phyloP scores from a whole-genome alignment of 2,113 vertebrate genomes.

The Macroglossus sobrinus region DNA sequence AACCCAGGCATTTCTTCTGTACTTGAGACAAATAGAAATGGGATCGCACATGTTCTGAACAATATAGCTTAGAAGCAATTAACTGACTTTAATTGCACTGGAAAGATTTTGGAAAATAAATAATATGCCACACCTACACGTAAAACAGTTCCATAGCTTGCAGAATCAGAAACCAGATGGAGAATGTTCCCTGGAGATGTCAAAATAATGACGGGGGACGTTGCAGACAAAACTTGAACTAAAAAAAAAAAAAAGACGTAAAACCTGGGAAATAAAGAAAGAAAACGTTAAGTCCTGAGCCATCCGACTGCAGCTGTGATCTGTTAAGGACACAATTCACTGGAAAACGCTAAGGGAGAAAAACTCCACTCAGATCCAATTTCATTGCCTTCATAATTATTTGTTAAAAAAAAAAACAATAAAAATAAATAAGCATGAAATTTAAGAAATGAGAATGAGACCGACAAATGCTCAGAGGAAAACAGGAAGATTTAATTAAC shows the following conservation, averaged over 20 bases:
- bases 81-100: background rate
- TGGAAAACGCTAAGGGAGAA: background rate
- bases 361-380: background rate
- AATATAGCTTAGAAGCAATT: background rate
- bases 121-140: background rate
- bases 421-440: background rate
- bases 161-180: background rate
- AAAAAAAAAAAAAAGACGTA: no score
- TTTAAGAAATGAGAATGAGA: background rate
- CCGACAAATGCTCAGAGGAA: background rate
- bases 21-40: background rate
- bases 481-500: background rate
- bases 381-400: background rate
- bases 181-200: background rate
- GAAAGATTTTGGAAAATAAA: background rate
- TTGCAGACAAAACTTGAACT: background rate
- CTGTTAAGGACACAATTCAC: background rate
- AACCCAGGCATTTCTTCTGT: background rate
- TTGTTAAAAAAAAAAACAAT: background rate
- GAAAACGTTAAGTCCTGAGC: no score
- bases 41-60: background rate
- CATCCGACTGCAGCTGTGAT: rapidly evolving
- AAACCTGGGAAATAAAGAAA: rapidly evolving
- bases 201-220: background rate
- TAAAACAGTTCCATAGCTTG: background rate